Evolutionary conservation across 30 jellyfish, hydroid and myxozoan species (phyloP), one percentile per base, ranked within the genome.

Genomic region (Aurelia sp.): DNA sequence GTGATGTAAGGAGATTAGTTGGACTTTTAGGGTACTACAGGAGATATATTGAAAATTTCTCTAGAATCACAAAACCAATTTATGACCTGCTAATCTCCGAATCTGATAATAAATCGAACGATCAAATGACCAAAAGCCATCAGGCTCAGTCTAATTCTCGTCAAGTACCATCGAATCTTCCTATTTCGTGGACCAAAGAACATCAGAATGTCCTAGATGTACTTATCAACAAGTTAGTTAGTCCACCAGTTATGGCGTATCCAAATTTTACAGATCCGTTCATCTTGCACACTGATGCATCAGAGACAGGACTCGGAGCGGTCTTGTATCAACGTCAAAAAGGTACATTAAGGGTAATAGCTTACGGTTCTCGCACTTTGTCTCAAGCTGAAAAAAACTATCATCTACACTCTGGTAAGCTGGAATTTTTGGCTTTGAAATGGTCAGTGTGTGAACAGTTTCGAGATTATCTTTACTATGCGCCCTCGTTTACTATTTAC

Each of bases 391-490:
- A 85, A 53, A 73, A 65, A 19, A 73, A 74, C 23, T 85, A 48
- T 23, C 94, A 73, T 21, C 71, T 58, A 8, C 94, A 85, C 62
- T 30, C 72, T 17, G 94, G 89, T 17, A 85, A 85, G 66, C 62
- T 73, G 69, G 94, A 85, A 47, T 53, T 75, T 21, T 79, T 87
- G 30, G 97, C 86, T 23, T 55, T 78, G 41, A 79, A 79, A 58
- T 72, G 93, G 97, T 91, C 89, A 13, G 62, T 89, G 22, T 31
- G 83, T 47, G 89, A 89, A 6, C 88, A 89, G 19, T 89, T 89
- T 33, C 52, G 85, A 12, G 85, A 79, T 53, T 89, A 27, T 57
- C 71, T 89, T n/a, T 65, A 72, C 53, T 89, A 80, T 70, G 87
- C 84, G 58, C 83, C 88, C 4, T 62, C 71, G 23, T 78, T 78